These are phyloP conservation scores for Lordiphosa mommai DNA, from an alignment of 1,140 invertebrate species.

Conservation along the genomic window DNA sequence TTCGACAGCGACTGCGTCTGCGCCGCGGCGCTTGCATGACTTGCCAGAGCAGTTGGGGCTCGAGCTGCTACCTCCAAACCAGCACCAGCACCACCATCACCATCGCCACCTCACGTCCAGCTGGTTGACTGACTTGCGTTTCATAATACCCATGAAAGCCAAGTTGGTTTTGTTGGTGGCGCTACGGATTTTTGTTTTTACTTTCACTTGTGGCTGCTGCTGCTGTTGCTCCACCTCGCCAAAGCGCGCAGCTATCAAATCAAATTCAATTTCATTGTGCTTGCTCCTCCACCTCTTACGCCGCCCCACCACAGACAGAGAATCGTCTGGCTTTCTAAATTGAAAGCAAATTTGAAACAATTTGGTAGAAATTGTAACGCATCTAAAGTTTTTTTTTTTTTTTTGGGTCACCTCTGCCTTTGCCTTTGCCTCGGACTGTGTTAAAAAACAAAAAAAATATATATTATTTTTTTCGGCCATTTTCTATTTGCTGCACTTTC, in stretches of 20 bases:
- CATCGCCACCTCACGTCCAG: constrained; percentile 10
- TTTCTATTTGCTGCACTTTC: constrained; percentile 42
- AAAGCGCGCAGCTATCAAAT: constrained; percentile 29
- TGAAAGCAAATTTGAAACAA: constrained; percentile 38
- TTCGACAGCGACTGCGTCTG: constrained; percentile 13
- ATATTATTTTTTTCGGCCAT: too few species aligned
- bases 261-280: constrained; percentile 43
- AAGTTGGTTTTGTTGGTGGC: constrained; percentile 14
- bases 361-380: constrained; percentile 43
- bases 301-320: not conserved
- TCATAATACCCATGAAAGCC: constrained; percentile 57
- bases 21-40: constrained; percentile 42
- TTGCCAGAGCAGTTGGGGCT: constrained; percentile 21
- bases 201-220: constrained; percentile 17
- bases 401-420: constrained; percentile 18
- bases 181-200: constrained; percentile 35
- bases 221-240: constrained; percentile 1
- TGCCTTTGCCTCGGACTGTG: too few species aligned
- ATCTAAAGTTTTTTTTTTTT: constrained; percentile 34
- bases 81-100: not conserved
- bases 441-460: too few species aligned
- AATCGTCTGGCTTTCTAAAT: constrained; percentile 38
- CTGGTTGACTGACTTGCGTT: constrained; percentile 36
- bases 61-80: not conserved
- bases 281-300: not conserved